Base-by-base conservation (phyloP, 2,113 vertebrate genomes). In the Prunella fulvescens region DNA sequence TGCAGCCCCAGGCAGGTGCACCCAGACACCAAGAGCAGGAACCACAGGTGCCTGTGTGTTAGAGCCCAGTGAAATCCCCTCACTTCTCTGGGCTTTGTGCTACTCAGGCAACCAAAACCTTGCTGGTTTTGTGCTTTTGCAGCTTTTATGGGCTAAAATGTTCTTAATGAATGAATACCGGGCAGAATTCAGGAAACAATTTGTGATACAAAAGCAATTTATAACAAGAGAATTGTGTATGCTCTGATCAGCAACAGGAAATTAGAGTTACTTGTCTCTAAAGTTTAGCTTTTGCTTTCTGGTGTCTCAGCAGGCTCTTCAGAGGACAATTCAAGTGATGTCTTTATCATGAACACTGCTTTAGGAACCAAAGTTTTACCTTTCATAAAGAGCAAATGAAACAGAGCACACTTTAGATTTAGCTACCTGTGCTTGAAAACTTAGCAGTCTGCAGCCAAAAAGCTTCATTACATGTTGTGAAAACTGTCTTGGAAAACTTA, bases 1-100 rank as follows among this genome's bases (percentile, higher is more conserved):
- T 66, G 86, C 54, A 65, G 82, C 86, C 81, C 47, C 56, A 84
- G 90, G 45, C 96, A 98, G 96, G 90, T 95, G 93, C 69, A 26
- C 42, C 37, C 37, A 65, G 48, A 33, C 51, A 12, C 18, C n/a
- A 35, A 64, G 90, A 84, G 90, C 64, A 91, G 91, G 47, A 80
- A 71, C 81, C 61, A 69, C 88, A 90, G 86, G 81, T 74, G 79
- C 44, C 58, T 62, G 40, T 11, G 10, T 35, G 61, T 7, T 3
- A 39, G 47, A 29, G 16, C 86, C 54, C 14, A 88, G 56, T 6
- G 56, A 92, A 79, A 89, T 67, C 66, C 77, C 42, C 81, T 90
- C 61, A 2, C 25, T 77, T 22, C 39, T 51, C 81, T 58, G 24
- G 45, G 25, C 8, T 72, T 60, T 65, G n/a, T 12, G 58, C 62